phyloP scores from a whole-genome alignment of 2,888 invertebrate genomes.

The Callyntrura guangdongensis region DNA sequence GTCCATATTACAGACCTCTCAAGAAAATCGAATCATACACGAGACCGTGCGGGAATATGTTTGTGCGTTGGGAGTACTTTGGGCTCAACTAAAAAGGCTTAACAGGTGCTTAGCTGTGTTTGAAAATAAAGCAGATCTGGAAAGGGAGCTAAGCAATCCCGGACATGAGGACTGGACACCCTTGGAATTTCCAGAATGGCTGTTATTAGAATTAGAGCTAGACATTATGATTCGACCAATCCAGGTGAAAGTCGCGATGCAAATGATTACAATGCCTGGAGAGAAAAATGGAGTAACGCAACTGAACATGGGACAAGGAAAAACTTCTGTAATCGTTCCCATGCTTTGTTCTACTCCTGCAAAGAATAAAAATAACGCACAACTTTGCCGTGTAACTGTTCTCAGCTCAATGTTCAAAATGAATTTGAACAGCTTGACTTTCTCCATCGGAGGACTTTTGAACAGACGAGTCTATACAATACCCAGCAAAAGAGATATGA shows the following conservation, averaged over 20 bases:
- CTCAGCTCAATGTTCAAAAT: conserved; percentile 78
- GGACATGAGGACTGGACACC: conserved; percentile 73
- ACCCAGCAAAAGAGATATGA: conserved; percentile 76
- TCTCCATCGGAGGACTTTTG: conserved; percentile 77
- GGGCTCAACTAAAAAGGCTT: conserved; percentile 54
- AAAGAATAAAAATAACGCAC: conserved; percentile 56
- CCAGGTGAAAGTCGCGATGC: conserved; percentile 73
- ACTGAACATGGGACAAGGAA: conserved; percentile 82
- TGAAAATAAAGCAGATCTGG: neutral
- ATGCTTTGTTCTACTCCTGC: conserved; percentile 68
- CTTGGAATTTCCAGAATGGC: conserved; percentile 76
- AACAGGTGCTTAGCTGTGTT: conserved; percentile 49
- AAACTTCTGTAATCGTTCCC: conserved; percentile 82
- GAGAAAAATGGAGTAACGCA: conserved; percentile 77
- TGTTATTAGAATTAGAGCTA: conserved; percentile 80
- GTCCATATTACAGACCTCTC: too few relatives aligned
- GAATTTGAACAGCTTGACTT: conserved; percentile 64
- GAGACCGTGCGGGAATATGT: neutral
- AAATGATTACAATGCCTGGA: conserved; percentile 74
- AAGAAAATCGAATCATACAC: too few relatives aligned
- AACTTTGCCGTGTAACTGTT: conserved; percentile 80
- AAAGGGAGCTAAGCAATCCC: conserved; percentile 39
- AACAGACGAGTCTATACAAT: conserved; percentile 76
- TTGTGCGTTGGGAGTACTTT: conserved; percentile 59
- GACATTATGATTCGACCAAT: conserved; percentile 74